Base-by-base conservation (phyloP, 2,797 vertebrate species). In the Xyrichtys novacula region DNA sequence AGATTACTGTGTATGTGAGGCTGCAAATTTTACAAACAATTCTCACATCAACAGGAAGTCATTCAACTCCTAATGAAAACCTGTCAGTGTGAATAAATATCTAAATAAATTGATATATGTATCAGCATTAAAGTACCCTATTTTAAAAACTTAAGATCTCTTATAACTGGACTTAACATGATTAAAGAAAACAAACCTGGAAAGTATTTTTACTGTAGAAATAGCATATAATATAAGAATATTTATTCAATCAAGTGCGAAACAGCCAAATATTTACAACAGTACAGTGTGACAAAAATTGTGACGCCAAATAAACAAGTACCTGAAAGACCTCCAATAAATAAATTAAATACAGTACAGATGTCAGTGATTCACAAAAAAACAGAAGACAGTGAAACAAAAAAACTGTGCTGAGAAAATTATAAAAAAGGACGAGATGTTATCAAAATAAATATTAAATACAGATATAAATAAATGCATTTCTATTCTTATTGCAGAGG, bases 391-490 rank as follows among this genome's bases (percentile, higher is more conserved):
- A 75, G 76, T 67, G 63, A 83, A 85, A 88, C 58, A 88, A 81
- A 89, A 46, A 44, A 46, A 80, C 46, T 85, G 90, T 91, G 90
- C 84, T 87, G 84, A 89, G 59, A 80, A 78, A 58, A 40, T 28
- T 25, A 74, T 44, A 75, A 89, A 87, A 76, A 89, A 83, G 66
- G 69, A 87, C 81, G 57, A 84, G 59, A 91, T 58, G 53, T 82
- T 77, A 88, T 84, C 72, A 88, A 95, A 94, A 95, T 95, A 95
- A 95, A 95, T 95, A 95, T 92, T 95, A 95, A 95, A 95, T 95
- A 95, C 85, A 77, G 80, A 81, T 89, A 94, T 94, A 95, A 95
- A 95, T 93, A 92, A 89, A 93, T 76, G 84, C 70, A 90, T 91
- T 91, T 90, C 61, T 90, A 76, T 63, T 87, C 63, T 55, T 74